phyloP scores from a whole-genome alignment of 2,797 vertebrate genomes.

The Pipistrellus pygmaeus region DNA sequence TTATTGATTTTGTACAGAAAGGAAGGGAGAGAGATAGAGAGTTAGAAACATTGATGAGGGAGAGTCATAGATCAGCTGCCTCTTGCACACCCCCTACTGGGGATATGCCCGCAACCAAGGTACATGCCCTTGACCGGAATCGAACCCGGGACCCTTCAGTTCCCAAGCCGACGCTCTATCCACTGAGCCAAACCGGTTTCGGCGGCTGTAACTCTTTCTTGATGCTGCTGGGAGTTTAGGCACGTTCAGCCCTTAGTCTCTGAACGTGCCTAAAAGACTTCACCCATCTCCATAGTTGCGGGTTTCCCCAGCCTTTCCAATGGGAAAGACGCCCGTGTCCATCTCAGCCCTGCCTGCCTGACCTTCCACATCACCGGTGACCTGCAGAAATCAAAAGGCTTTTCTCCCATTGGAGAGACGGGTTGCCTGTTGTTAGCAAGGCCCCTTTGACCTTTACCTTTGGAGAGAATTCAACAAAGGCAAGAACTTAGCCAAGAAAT shows the following conservation, averaged over 20 bases:
- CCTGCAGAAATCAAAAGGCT: conserved; percentile 5
- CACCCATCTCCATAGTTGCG: not conserved
- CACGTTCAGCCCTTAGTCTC: not conserved
- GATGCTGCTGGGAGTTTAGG: not conserved
- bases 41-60: no score
- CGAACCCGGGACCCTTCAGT: no score
- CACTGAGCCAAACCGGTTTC: no score
- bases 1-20: no score
- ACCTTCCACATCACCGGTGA: conserved; percentile 10
- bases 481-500: conserved; percentile 35
- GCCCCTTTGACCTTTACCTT: conserved; percentile 31
- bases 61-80: no score
- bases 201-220: not conserved
- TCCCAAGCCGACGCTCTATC: no score
- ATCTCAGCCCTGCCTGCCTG: not conserved
- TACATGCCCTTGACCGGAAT: no score
- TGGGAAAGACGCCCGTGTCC: conserved; percentile 23
- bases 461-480: conserved; percentile 47
- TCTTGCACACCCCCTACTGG: no score
- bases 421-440: not conserved
- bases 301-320: conserved; percentile 4
- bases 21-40: no score
- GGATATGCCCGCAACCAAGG: no score
- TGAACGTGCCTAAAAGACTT: not conserved
- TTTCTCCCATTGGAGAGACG: not conserved